A percentile compares a stretch with the other conserved stretches of the same genome.
phyloP scores from a whole-genome alignment of 2,888 invertebrate genomes.

The Drosophila colorata region DNA sequence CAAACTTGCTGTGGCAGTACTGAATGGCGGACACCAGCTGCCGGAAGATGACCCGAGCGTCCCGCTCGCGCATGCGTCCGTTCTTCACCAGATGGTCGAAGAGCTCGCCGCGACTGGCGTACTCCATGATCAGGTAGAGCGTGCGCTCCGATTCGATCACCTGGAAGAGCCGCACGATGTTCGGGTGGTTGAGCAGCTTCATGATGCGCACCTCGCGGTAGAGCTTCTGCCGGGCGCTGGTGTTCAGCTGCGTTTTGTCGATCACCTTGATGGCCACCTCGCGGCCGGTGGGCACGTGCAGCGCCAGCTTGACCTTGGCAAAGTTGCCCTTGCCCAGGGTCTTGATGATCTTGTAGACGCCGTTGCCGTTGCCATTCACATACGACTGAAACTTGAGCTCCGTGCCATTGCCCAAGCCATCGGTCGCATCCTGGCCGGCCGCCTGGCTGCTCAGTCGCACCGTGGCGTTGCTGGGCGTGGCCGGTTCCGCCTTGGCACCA shows the following conservation, averaged over 20 bases:
- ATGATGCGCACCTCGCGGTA: conserved; percentile 95
- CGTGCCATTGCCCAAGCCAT: conserved; percentile 47
- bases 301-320: conserved; percentile 99
- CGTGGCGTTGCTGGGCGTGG: conserved; percentile 49
- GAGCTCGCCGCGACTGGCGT: conserved; percentile 99
- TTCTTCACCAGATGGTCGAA: conserved; percentile 99
- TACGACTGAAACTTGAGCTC: conserved; percentile 65
- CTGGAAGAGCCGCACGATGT: conserved; percentile 99
- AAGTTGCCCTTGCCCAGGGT: conserved; percentile 99
- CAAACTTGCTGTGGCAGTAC: conserved; percentile 98
- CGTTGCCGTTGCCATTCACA: conserved; percentile 88
- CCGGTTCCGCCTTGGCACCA: conserved; percentile 51
- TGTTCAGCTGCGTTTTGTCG: conserved; percentile 99
- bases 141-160: conserved; percentile 99
- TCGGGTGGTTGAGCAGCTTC: conserved; percentile 99
- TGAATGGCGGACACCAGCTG: conserved; percentile 99
- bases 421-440: conserved; percentile 52
- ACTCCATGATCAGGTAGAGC: conserved; percentile 99
- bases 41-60: conserved; percentile 98
- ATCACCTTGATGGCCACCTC: conserved; percentile 99
- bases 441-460: conserved; percentile 30
- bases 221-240: conserved; percentile 98
- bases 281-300: conserved; percentile 99
- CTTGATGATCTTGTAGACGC: conserved; percentile 99
- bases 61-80: conserved; percentile 98